Percentiles rank a stretch among this genome's conserved stretches.
phyloP scores from a whole-genome alignment of 2,797 vertebrate genomes.

The Anableps anableps region DNA sequence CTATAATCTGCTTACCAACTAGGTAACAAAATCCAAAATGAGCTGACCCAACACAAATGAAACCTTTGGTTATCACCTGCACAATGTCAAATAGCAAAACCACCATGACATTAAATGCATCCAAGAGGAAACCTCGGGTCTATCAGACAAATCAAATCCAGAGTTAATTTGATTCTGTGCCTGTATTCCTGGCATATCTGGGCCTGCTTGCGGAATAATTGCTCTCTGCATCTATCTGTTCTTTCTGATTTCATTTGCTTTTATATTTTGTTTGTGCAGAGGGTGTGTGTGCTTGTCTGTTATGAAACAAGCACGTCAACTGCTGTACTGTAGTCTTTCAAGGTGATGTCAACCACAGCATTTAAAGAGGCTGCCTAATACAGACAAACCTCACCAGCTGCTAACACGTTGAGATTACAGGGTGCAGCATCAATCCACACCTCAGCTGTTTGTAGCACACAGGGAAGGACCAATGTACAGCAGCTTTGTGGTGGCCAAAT shows the following conservation, averaged over 20 bases:
- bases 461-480: constrained; percentile 22
- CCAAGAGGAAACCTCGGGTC: constrained; percentile 72
- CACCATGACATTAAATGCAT: constrained; percentile 67
- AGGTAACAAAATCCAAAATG: neutral
- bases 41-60: neutral
- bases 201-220: constrained; percentile 74
- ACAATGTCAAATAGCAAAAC: constrained; percentile 54
- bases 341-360: constrained; percentile 50
- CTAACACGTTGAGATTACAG: constrained; percentile 39
- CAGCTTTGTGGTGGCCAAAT: constrained; percentile 38
- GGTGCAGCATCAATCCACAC: constrained; percentile 40
- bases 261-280: constrained; percentile 55
- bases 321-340: constrained; percentile 41
- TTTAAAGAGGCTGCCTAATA: constrained; percentile 35
- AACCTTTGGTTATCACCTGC: constrained; percentile 38
- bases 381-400: constrained; percentile 39
- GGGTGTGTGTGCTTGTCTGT: constrained; percentile 16
- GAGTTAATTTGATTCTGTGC: constrained; percentile 73
- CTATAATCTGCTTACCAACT: neutral
- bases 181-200: constrained; percentile 78
- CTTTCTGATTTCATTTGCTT: constrained; percentile 74
- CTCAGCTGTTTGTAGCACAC: constrained; percentile 20
- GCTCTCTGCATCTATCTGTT: constrained; percentile 66
- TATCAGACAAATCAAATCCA: constrained; percentile 75
- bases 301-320: constrained; percentile 47